A percentile compares a stretch with the other conserved stretches of the same genome.
phyloP scores from a whole-genome alignment of 2,888 invertebrate species.

The Trachelus troglodyta region DNA sequence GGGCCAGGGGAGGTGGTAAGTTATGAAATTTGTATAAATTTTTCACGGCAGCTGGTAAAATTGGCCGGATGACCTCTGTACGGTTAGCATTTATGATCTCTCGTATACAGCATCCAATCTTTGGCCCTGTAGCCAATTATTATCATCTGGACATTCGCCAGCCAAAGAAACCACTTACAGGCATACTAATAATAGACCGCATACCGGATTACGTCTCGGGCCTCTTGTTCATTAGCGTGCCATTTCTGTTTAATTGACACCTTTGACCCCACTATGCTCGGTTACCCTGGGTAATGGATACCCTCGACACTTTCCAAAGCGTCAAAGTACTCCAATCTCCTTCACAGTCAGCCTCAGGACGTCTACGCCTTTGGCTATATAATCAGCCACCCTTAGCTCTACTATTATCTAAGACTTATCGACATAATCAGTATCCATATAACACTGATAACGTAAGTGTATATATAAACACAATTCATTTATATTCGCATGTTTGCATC shows the following conservation, averaged over 20 bases:
- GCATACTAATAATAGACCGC: slow-evolving; percentile 48
- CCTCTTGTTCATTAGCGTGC: slow-evolving; percentile 59
- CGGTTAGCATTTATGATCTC: neutral
- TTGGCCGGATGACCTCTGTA: neutral
- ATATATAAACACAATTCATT: neutral
- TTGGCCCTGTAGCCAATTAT: slow-evolving; percentile 47
- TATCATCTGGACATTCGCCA: slow-evolving; percentile 49
- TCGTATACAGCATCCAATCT: slow-evolving; percentile 25
- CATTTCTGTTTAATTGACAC: slow-evolving; percentile 60
- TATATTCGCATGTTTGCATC: too few species aligned
- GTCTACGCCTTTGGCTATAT: neutral
- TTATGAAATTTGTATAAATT: too few species aligned
- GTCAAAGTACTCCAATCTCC: neutral
- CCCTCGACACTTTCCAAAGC: neutral
- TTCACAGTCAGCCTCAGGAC: neutral
- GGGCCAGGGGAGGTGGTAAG: neutral
- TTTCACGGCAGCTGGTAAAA: neutral
- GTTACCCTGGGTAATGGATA: neutral
- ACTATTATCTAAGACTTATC: neutral
- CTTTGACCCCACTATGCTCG: slow-evolving; percentile 36
- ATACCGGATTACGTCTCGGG: slow-evolving; percentile 48
- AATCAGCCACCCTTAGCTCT: neutral
- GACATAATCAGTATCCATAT: neutral
- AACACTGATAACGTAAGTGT: neutral
- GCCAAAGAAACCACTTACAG: slow-evolving; percentile 50